A percentile compares a stretch with the other conserved stretches of the same genome.
phyloP scores from a whole-genome alignment of 1,140 invertebrate species.

The Leptopilina clavipes region DNA sequence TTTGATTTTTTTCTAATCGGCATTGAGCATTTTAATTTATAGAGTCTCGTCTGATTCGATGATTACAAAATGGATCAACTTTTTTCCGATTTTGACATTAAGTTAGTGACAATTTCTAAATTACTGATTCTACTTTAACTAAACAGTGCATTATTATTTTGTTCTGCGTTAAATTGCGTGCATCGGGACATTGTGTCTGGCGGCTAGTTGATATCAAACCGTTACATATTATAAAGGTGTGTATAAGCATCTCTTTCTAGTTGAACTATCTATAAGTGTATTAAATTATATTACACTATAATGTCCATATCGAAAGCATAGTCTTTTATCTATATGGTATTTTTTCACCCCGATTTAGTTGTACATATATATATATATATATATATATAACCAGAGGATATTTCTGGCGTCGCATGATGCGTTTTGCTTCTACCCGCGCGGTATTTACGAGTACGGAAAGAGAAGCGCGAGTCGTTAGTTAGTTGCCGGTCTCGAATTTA shows the following conservation, averaged over 20 bases:
- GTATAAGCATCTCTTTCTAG: neutral
- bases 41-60: too few relatives aligned
- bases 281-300: constrained; percentile 11
- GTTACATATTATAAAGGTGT: too few relatives aligned
- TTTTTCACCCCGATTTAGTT: neutral
- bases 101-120: too few relatives aligned
- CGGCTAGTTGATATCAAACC: neutral
- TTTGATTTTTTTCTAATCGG: too few relatives aligned
- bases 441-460: constrained; percentile 51
- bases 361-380: neutral
- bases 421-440: constrained; percentile 24
- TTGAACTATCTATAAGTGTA: neutral
- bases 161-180: neutral
- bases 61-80: too few relatives aligned
- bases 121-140: too few relatives aligned
- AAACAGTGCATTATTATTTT: too few relatives aligned
- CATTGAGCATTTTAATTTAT: too few relatives aligned
- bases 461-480: constrained; percentile 49
- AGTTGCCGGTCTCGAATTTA: constrained; percentile 51
- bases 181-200: neutral
- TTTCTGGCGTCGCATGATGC: constrained; percentile 45
- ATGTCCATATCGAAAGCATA: neutral
- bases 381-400: neutral
- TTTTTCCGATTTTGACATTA: too few relatives aligned
- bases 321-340: neutral